Conservation (phyloP, 2,113 vertebrate genomes). For the Sprattus sprattus region DNA sequence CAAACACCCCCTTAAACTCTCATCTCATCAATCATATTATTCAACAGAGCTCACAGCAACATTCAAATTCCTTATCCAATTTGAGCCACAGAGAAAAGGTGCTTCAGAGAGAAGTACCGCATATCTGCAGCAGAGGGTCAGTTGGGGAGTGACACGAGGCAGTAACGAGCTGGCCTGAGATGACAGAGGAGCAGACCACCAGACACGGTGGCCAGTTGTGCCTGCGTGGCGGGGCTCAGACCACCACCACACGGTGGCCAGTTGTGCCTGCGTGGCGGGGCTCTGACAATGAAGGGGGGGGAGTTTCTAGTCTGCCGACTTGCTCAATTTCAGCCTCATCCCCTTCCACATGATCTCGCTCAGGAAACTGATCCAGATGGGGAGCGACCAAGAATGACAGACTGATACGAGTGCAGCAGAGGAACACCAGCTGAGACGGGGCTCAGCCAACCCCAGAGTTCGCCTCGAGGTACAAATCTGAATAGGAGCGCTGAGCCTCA, state of each 20-base stretch:
- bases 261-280: neutral
- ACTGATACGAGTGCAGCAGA: neutral
- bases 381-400: conserved; percentile 10
- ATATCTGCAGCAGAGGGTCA: neutral
- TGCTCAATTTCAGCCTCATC: neutral
- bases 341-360: neutral
- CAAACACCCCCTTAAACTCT: too few relatives aligned
- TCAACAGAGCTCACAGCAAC: neutral
- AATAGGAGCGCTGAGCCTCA: neutral
- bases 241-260: neutral
- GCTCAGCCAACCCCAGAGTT: neutral
- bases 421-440: conserved; percentile 6
- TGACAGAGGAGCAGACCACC: neutral
- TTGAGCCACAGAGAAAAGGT: neutral
- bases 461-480: neutral
- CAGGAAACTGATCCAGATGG: neutral
- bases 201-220: neutral
- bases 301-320: neutral
- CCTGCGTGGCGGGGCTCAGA: neutral
- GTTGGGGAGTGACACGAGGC: neutral
- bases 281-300: neutral
- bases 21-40: too few relatives aligned
- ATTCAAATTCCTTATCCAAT: neutral
- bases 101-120: neutral
- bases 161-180: neutral